Evolutionary conservation across 1,140 invertebrate genomes (phyloP), one percentile per base, ranked within the genome.

Genomic region (Stegodyphus mimosarum): DNA sequence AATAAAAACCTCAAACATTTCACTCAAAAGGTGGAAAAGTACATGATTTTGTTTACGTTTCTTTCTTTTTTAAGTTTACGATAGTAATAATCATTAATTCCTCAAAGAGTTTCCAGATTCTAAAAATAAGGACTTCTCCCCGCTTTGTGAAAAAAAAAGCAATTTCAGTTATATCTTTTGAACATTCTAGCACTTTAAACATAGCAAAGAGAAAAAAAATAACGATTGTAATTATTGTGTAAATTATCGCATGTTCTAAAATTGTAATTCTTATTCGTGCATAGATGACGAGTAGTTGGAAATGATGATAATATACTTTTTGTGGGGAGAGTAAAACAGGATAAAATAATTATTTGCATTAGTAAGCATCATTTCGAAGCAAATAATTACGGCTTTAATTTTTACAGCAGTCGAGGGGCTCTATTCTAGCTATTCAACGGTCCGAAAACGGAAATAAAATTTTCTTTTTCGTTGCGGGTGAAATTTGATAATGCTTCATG

Each of bases 221-320:
- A 74, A 83, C 70, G 70, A 74, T 18, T 66, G 73, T 51, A 84
- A 84, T 84, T 76, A 84, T 84, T 75, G 72, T 73, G 81, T 75
- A 84, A 83, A 84, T 84, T 84, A 84, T 84, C 81, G 81, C 81
- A 64, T 11, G 52, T 84, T 75, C 81, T 84, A 84, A 84, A 84
- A 84, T 84, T 84, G 81, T 76, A 75, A 75, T 75, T 69, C 81
- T 74, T 67, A 84, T 84, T 84, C 52, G 63, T 69, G 76, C 71
- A 76, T 75, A 60, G 17, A 84, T 84, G 71, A 76, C 55, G 81
- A 63, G 70, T 73, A 66, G 63, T 69, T 69, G 72, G 60, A 71
- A 60, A 69, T 75, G 67, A 84, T 84, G 72, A 84, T 84, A 75
- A 75, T 48, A 49, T 73, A 70, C 69, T 84, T 84, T 75, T 83